These are phyloP conservation scores for Chaunax sp. DNA, from an alignment of 2,797 vertebrate genomes.

Conservation along the genomic window DNA sequence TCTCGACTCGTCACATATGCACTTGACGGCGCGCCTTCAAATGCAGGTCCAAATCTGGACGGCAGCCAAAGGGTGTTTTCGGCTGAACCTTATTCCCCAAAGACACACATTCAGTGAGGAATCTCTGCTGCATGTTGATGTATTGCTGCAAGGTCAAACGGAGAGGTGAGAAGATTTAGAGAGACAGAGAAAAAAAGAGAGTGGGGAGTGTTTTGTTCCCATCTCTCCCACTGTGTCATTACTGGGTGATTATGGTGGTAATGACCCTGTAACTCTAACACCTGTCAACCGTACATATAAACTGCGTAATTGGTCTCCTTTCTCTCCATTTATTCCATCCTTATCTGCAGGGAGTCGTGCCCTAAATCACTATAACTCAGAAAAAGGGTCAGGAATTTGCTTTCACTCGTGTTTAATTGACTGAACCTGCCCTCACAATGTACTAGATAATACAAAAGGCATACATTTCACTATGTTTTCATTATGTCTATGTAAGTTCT, in stretches of 20 bases:
- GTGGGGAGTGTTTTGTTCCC: constrained; percentile 25
- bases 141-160: constrained; percentile 51
- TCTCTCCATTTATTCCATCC: constrained; percentile 16
- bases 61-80: not conserved
- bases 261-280: constrained; percentile 67
- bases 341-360: constrained; percentile 22
- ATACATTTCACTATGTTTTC: too few relatives aligned
- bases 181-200: constrained; percentile 6
- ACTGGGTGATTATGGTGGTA: constrained; percentile 69
- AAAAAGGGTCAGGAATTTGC: not conserved
- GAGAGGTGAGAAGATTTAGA: constrained; percentile 27
- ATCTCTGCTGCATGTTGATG: constrained; percentile 28
- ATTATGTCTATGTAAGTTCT: too few relatives aligned
- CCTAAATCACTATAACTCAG: constrained; percentile 16
- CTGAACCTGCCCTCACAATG: too few relatives aligned
- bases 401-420: not conserved
- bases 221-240: constrained; percentile 56
- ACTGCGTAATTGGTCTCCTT: constrained; percentile 9
- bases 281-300: constrained; percentile 65
- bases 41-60: not conserved
- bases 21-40: constrained; percentile 22
- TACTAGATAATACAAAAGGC: too few relatives aligned
- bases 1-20: constrained; percentile 28
- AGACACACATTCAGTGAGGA: constrained; percentile 29
- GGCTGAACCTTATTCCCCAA: not conserved